These are phyloP conservation scores for Artibeus jamaicensis DNA, from an alignment of 2,797 vertebrate species.

Conservation along the genomic window DNA sequence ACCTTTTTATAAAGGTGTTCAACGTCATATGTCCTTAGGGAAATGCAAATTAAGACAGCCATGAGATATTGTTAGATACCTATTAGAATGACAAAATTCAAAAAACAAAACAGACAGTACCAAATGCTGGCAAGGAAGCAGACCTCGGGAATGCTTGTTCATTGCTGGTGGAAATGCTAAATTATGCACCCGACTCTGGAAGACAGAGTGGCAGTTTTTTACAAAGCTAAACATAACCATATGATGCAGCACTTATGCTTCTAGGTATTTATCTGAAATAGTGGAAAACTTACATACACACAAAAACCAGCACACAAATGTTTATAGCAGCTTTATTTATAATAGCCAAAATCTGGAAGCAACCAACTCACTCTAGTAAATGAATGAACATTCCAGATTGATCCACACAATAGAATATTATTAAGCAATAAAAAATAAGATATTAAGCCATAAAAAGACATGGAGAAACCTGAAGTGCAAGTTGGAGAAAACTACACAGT, in stretches of 20 bases:
- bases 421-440: neutral
- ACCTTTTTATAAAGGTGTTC: neutral
- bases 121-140: neutral
- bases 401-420: neutral
- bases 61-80: neutral
- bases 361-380: neutral
- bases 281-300: neutral
- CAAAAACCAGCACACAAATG: neutral
- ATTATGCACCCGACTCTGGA: neutral
- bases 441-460: neutral
- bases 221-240: neutral
- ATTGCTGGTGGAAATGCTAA: neutral
- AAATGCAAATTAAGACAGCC: neutral
- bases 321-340: neutral
- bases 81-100: neutral
- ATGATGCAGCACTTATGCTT: neutral
- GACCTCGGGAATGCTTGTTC: neutral
- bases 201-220: neutral
- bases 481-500: neutral
- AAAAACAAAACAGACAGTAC: neutral
- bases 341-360: neutral
- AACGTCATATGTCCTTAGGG: neutral
- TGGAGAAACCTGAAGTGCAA: neutral
- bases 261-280: neutral
- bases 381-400: neutral